Base-by-base conservation (phyloP, 2,888 invertebrate species). In the Masnerella sp. region DNA sequence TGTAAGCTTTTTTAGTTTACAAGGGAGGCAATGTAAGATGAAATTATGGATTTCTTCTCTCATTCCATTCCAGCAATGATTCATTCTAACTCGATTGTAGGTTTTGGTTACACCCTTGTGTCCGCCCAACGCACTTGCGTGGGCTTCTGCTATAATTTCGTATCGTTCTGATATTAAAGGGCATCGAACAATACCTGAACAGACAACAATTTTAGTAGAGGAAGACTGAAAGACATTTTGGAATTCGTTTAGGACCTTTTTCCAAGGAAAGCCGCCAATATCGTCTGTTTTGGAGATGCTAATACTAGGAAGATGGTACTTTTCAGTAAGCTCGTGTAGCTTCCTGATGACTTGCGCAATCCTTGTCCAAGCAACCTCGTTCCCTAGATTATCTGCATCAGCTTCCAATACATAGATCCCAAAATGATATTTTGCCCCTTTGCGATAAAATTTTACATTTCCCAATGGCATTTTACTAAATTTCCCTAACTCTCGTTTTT, bases 1-100 rank as follows among this genome's bases (percentile, higher is more conserved):
- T 0, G 74, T 74, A 12, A 77, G 15, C 61, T 78, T 78, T 2
- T 77, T 75, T 17, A 59, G 25, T 36, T 75, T 73, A 20, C 76
- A 78, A 38, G 47, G 47, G n/a, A 45, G 7, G 12, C 76, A 78
- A 47, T 69, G 30, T 11, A 40, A 32, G 2, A 78, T 64, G 17
- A 59, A 78, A 17, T 74, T 67, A 20, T 54, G 32, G 3, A 75
- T 43, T 8, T 76, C 58, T n/a, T 70, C 70, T 58, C 69, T 68
- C 30, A 76, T 72, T 3, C 43, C 42, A 11, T 67, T 62, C 75
- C 75, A 45, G 2, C 12, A 11, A 20, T 59, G 28, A 11, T 12
- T 25, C 0, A 1, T 28, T 17, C 59, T 14, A 12, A 59, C 9
- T 28, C 59, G 5, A 38, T 59, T 17, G 28, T 28, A 47, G 1